Evolutionary conservation across 2,888 invertebrate species (phyloP).

Genomic region (Napeogenes sylphis): DNA sequence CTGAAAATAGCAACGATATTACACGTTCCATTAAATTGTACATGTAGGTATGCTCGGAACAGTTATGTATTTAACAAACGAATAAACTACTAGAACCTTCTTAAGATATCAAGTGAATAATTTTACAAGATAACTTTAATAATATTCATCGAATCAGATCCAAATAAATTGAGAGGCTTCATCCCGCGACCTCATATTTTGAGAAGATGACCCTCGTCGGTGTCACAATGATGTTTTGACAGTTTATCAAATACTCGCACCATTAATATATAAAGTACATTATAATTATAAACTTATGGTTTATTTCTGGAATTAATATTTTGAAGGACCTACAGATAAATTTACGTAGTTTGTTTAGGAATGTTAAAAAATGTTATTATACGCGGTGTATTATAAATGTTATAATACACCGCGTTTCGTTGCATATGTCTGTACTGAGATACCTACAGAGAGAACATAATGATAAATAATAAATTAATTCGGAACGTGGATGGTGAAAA

Average conservation of each 20-base stretch:
- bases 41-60: no score
- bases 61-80: no score
- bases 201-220: background rate
- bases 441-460: no score
- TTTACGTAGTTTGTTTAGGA: no score
- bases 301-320: background rate
- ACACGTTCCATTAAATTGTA: no score
- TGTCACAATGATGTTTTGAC: background rate
- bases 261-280: background rate
- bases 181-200: background rate
- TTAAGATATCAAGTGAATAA: no score
- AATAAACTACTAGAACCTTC: no score
- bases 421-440: no score
- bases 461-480: background rate
- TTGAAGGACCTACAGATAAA: no score
- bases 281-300: background rate
- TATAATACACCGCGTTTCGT: no score
- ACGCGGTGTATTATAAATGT: no score
- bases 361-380: no score
- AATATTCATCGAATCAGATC: background rate
- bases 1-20: slow-evolving; percentile 23
- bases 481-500: background rate
- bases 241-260: background rate
- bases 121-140: background rate
- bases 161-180: background rate